Conservation (phyloP, 2,113 vertebrate species). For the Cromileptes altivelis region DNA sequence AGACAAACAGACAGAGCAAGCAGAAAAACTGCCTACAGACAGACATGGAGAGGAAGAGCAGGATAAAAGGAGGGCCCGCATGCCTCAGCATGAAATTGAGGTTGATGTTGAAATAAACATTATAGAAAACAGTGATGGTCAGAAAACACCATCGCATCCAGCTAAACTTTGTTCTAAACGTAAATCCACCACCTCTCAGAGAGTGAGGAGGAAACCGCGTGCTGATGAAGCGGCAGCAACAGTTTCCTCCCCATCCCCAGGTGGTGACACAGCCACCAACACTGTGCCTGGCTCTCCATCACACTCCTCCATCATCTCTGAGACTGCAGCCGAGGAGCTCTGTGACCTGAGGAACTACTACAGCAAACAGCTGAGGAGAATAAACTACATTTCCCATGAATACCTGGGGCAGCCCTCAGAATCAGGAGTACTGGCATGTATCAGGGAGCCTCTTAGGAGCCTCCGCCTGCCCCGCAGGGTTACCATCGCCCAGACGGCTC, state of each 20-base stretch:
- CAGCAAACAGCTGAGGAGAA: constrained; percentile 77
- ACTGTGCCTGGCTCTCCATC: constrained; percentile 64
- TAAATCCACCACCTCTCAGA: constrained; percentile 65
- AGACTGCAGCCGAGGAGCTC: constrained; percentile 80
- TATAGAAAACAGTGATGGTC: constrained; percentile 9
- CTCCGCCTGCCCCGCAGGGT: constrained; percentile 70
- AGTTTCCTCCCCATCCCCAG: background rate
- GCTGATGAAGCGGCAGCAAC: fast-evolving
- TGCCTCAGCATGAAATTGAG: constrained; percentile 46
- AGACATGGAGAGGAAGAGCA: constrained; percentile 13
- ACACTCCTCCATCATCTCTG: constrained; percentile 80
- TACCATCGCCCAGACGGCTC: constrained; percentile 71
- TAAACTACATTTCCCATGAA: constrained; percentile 84
- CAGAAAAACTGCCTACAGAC: background rate
- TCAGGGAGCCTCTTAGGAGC: constrained; percentile 80
- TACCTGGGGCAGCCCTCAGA: constrained; percentile 70
- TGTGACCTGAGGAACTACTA: constrained; percentile 77
- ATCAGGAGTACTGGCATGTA: constrained; percentile 76
- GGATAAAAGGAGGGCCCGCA: background rate
- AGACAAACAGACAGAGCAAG: constrained; percentile 11
- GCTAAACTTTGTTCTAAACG: constrained; percentile 51
- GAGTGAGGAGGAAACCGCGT: constrained; percentile 37
- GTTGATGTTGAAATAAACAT: constrained; percentile 72
- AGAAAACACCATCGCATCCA: constrained; percentile 11
- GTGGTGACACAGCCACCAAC: background rate